phyloP scores from a whole-genome alignment of 2,113 vertebrate species.

The Henicopernis longicauda region DNA sequence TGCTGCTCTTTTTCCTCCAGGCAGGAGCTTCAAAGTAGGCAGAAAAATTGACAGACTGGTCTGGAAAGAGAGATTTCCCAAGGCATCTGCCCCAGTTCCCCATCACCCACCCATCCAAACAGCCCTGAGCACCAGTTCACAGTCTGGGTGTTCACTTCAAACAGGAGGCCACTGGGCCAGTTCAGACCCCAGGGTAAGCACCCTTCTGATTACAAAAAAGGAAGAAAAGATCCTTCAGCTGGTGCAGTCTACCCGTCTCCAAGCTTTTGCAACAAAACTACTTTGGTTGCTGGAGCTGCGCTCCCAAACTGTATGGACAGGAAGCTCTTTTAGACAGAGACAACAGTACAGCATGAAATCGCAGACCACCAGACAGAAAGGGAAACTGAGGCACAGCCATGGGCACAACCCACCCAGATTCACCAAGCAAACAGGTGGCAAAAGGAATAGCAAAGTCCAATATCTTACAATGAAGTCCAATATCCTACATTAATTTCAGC shows the following conservation, averaged over 20 bases:
- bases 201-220: not conserved
- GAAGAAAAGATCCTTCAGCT: not conserved
- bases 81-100: not conserved
- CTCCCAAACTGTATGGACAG: not conserved
- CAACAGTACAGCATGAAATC: not conserved
- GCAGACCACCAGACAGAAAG: accelerated
- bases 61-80: not conserved
- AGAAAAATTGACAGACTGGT: not conserved
- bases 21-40: not conserved
- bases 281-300: not conserved
- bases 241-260: not conserved
- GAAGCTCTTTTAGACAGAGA: not conserved
- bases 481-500: not conserved
- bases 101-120: not conserved
- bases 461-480: not conserved
- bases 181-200: not conserved
- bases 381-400: not conserved
- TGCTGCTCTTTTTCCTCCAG: not conserved
- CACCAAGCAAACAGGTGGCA: not conserved
- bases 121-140: not conserved
- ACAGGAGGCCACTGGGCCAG: not conserved
- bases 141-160: not conserved
- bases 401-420: not conserved
- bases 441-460: not conserved
- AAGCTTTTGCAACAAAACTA: not conserved